phyloP scores from a whole-genome alignment of 1,140 invertebrate species.

The Drosophila malerkotliana region DNA sequence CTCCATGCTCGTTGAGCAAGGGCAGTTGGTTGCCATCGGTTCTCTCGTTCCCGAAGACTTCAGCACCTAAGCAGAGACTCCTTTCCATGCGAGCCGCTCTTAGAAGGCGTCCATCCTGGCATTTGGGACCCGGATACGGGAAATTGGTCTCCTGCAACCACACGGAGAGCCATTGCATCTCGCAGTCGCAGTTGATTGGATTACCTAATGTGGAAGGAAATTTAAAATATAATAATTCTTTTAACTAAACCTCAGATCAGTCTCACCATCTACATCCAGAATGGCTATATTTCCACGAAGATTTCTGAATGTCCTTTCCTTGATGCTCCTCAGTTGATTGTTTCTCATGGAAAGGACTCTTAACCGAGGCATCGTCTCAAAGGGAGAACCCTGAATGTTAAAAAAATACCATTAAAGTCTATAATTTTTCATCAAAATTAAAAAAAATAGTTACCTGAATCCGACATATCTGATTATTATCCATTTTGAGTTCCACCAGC shows the following conservation, averaged over 20 bases:
- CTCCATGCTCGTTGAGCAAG: slow-evolving; percentile 80
- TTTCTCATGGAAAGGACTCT: slow-evolving; percentile 91
- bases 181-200: slow-evolving; percentile 91
- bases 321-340: slow-evolving; percentile 90
- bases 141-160: slow-evolving; percentile 90
- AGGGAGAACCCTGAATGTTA: slow-evolving; percentile 86
- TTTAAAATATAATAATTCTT: not conserved
- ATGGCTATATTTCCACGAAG: slow-evolving; percentile 91
- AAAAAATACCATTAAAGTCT: not conserved
- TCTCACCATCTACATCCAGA: slow-evolving; percentile 92
- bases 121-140: slow-evolving; percentile 88
- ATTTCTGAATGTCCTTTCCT: slow-evolving; percentile 90
- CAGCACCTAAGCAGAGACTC: slow-evolving; percentile 86
- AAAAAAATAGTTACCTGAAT: slow-evolving; percentile 83
- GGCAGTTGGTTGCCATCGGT: slow-evolving; percentile 69
- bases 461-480: slow-evolving; percentile 90
- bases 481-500: slow-evolving; percentile 92
- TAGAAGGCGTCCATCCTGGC: slow-evolving; percentile 89
- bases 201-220: slow-evolving; percentile 87
- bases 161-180: slow-evolving; percentile 91
- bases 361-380: slow-evolving; percentile 92
- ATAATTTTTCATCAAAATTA: not conserved
- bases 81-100: slow-evolving; percentile 88
- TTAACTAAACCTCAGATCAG: not conserved
- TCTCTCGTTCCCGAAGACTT: slow-evolving; percentile 49